Evolutionary conservation across 2,888 invertebrate species (phyloP), one percentile per base, ranked within the genome.

Genomic region (Yponomeuta plumbellus): DNA sequence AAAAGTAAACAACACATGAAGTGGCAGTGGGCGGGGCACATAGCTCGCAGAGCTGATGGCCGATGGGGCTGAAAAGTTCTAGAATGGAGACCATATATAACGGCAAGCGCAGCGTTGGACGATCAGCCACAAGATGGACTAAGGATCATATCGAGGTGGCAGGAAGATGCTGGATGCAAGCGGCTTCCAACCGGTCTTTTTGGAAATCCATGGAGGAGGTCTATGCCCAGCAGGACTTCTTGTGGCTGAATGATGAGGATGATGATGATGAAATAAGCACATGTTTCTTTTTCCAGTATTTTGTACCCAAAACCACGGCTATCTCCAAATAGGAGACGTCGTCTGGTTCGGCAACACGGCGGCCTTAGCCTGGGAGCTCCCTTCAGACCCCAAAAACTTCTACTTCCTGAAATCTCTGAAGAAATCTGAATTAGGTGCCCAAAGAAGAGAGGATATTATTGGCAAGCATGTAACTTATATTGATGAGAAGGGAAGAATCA

Each of bases 291-390:
- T 34, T 34, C 34, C 76, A 92, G 93, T 94, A 65, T 94, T 93
- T 74, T 94, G 94, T 73, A 80, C 94, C 66, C 94, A 94, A 70
- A 92, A 91, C 67, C 92, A 92, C 0, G 92, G 93, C 0, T 92
- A 92, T 67, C 80, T 93, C 0, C 88, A 92, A 73, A 85, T 94
- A 0, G 91, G 92, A 5, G 89, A 92, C 70, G 88, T 93, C 17
- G 93, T 95, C 61, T 94, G 95, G 77, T 87, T 96, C 67, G 96
- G 95, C 0, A 91, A 93, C 61, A 96, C 96, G 0, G 95, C 95
- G 0, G 95, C 95, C 1, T 82, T 96, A 72, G 96, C 96, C 0
- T 96, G 95, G 94, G 94, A 95, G 74, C 81, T 96, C 61, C 96
- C 96, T 0, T 92, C 94, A 26, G 93, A 94, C 68, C 93, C 88